Percentiles rank a stretch among this genome's conserved stretches.
Evolutionary conservation across 2,113 vertebrate species (phyloP).

Genomic region (Anhinga anhinga): DNA sequence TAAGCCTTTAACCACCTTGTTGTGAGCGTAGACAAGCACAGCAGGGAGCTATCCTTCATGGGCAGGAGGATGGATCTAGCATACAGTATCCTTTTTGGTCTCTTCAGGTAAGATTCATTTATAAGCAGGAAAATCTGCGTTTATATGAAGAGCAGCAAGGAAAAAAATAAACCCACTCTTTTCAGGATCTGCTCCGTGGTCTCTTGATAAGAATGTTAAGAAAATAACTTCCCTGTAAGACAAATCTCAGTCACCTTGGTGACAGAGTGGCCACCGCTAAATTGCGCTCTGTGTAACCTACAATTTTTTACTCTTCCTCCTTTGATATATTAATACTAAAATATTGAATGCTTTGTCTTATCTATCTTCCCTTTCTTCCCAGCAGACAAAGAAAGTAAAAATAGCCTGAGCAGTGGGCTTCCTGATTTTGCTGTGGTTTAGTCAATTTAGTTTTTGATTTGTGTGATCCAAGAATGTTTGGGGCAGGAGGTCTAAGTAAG

Average conservation of each 20-base stretch:
- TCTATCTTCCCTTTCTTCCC: background rate
- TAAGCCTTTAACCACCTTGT: background rate
- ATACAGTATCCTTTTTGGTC: background rate
- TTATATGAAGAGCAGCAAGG: background rate
- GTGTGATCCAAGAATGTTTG: background rate
- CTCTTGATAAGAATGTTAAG: background rate
- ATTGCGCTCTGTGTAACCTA: background rate
- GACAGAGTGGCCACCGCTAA: background rate
- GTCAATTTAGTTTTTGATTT: slow-evolving; percentile 10
- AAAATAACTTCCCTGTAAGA: background rate
- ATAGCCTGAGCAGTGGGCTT: background rate
- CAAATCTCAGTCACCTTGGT: slow-evolving; percentile 26
- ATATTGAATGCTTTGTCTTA: slow-evolving; percentile 13
- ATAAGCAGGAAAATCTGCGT: background rate
- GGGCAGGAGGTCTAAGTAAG: background rate
- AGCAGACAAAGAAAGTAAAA: slow-evolving; percentile 9
- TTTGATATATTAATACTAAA: slow-evolving; percentile 17
- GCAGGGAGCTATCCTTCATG: background rate
- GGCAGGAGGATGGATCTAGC: background rate
- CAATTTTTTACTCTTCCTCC: background rate
- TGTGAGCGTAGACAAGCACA: background rate
- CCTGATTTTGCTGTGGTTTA: background rate
- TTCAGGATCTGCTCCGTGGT: background rate
- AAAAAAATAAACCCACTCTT: background rate
- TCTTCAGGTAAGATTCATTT: background rate